These are phyloP conservation scores for Pogonognathellus flavescens DNA, from an alignment of 1,140 invertebrate genomes.

Conservation along the genomic window DNA sequence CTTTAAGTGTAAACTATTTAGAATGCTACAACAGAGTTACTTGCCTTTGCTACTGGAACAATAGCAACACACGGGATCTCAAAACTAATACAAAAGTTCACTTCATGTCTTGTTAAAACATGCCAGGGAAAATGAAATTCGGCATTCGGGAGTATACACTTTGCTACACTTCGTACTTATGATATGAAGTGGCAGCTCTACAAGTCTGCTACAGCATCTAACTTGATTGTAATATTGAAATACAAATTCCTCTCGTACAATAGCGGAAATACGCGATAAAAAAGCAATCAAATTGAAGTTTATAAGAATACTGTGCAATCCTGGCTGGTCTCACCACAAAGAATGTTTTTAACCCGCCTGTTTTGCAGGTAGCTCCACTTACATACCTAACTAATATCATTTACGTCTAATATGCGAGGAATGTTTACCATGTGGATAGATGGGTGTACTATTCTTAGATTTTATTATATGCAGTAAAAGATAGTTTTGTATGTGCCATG, in stretches of 20 bases:
- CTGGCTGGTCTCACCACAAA: background rate
- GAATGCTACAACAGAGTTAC: background rate
- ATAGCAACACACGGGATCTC: background rate
- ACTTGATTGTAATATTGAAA: conserved; percentile 3
- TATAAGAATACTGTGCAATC: conserved; percentile 31
- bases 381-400: too few species aligned
- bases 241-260: conserved; percentile 18
- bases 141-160: background rate
- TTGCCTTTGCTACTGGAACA: background rate
- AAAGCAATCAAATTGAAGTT: conserved; percentile 32
- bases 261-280: conserved; percentile 40
- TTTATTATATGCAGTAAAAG: conserved; percentile 15
- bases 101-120: background rate
- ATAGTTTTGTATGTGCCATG: conserved; percentile 19
- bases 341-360: background rate
- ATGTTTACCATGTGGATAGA: background rate
- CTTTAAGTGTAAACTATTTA: too few species aligned
- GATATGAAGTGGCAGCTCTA: background rate
- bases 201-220: background rate
- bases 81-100: conserved; percentile 9
- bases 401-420: background rate
- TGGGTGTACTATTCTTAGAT: conserved; percentile 6
- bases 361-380: too few species aligned
- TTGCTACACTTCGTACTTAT: background rate
- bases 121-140: background rate